Evolutionary conservation across 2,888 invertebrate genomes (phyloP).

Genomic region (Hipparchia semele): DNA sequence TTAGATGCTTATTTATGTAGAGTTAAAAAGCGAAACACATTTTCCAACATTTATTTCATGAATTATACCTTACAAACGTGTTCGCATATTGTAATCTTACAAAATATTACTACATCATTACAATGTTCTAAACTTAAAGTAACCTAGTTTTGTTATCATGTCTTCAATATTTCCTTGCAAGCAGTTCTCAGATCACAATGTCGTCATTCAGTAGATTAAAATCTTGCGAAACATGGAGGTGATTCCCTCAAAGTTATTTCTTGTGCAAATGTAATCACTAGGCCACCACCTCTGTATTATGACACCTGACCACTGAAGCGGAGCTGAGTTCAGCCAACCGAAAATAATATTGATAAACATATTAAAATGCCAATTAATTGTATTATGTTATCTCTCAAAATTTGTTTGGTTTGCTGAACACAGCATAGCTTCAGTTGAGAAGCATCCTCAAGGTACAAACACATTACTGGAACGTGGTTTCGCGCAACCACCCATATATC

Average conservation of each 20-base stretch:
- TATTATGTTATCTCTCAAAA: too few relatives aligned
- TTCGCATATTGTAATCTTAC: conserved; percentile 80
- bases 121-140: conserved; percentile 82
- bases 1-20: background rate
- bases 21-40: conserved; percentile 37
- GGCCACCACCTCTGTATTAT: conserved; percentile 52
- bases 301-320: too few relatives aligned
- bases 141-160: conserved; percentile 75
- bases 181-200: conserved; percentile 64
- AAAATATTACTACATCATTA: conserved; percentile 75
- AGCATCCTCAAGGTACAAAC: background rate
- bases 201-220: conserved; percentile 36
- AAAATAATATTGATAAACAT: too few relatives aligned
- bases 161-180: conserved; percentile 76
- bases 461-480: background rate
- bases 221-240: conserved; percentile 38
- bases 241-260: conserved; percentile 45
- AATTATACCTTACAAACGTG: conserved; percentile 81
- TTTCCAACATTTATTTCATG: conserved; percentile 82
- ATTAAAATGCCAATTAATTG: too few relatives aligned
- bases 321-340: too few relatives aligned
- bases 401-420: too few relatives aligned
- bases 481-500: too few relatives aligned
- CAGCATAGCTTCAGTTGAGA: too few relatives aligned
- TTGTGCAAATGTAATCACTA: conserved; percentile 62